Evolutionary conservation across 1,140 invertebrate genomes (phyloP).

Genomic region (Marisa cornuarietis): DNA sequence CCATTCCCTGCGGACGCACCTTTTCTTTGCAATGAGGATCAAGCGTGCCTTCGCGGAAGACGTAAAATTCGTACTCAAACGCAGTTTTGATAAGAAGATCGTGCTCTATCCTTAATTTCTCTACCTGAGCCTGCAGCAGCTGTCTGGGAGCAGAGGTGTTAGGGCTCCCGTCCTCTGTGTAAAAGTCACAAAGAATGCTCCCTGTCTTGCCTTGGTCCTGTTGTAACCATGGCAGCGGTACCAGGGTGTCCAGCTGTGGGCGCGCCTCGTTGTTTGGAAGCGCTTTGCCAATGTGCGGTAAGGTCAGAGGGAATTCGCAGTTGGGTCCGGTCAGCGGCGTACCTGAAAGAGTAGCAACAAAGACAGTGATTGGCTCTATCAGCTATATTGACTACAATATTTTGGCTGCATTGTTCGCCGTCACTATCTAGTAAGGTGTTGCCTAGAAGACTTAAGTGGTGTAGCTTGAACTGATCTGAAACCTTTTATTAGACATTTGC

Average conservation of each 20-base stretch:
- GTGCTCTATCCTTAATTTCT: constrained; percentile 15
- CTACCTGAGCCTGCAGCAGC: constrained; percentile 2
- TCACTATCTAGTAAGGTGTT: no score
- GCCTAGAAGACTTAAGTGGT: no score
- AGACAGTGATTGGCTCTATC: no score
- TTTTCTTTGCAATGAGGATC: background rate
- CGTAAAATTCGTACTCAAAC: constrained; percentile 26
- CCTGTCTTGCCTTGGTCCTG: background rate
- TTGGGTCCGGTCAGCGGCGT: background rate
- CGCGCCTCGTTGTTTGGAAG: background rate
- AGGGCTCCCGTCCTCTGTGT: background rate
- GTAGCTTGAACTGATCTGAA: no score
- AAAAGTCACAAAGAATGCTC: constrained; percentile 17
- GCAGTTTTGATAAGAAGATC: constrained; percentile 20
- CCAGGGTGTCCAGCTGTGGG: constrained; percentile 13
- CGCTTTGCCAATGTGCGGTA: background rate
- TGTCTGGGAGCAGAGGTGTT: constrained; percentile 10
- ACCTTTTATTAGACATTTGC: no score
- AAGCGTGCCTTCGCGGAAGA: constrained; percentile 5
- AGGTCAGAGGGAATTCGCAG: background rate
- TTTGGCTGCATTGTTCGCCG: no score
- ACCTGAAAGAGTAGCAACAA: constrained; percentile 3
- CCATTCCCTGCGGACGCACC: background rate
- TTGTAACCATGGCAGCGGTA: constrained; percentile 11
- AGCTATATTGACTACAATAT: no score